These are phyloP conservation scores for Parapsyche elsis DNA, from an alignment of 1,140 invertebrate species.

Conservation along the genomic window DNA sequence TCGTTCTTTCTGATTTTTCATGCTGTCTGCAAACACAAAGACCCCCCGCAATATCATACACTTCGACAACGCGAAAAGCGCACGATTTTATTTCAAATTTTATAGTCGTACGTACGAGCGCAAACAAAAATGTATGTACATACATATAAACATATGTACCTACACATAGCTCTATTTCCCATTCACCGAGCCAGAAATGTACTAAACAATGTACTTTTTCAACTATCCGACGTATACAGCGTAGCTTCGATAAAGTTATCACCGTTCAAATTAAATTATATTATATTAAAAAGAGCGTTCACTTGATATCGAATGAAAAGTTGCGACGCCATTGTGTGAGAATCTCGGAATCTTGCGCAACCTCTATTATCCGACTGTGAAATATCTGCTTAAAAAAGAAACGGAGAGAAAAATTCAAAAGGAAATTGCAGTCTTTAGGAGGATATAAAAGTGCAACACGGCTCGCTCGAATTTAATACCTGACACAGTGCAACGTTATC, in stretches of 20 bases:
- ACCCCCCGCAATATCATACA: not conserved
- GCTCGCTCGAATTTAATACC: conserved; percentile 35
- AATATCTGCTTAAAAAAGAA: conserved; percentile 27
- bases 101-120: not conserved
- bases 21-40: conserved; percentile 1
- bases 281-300: too few relatives aligned
- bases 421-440: conserved; percentile 23
- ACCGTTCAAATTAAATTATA: too few relatives aligned
- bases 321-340: not conserved
- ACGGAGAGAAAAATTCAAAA: not conserved
- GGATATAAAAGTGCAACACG: conserved; percentile 29
- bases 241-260: too few relatives aligned
- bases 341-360: not conserved
- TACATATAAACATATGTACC: too few relatives aligned
- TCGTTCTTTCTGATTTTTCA: conserved; percentile 23
- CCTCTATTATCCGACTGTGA: conserved; percentile 10
- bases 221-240: too few relatives aligned
- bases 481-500: not conserved
- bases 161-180: too few relatives aligned
- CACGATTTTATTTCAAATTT: conserved; percentile 12
- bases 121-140: not conserved
- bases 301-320: conserved; percentile 1
- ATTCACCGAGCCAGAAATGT: too few relatives aligned
- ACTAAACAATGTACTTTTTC: too few relatives aligned
- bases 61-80: not conserved